These are phyloP conservation scores for Drosophila parthenogenetica DNA, from an alignment of 2,888 invertebrate species.

Conservation along the genomic window DNA sequence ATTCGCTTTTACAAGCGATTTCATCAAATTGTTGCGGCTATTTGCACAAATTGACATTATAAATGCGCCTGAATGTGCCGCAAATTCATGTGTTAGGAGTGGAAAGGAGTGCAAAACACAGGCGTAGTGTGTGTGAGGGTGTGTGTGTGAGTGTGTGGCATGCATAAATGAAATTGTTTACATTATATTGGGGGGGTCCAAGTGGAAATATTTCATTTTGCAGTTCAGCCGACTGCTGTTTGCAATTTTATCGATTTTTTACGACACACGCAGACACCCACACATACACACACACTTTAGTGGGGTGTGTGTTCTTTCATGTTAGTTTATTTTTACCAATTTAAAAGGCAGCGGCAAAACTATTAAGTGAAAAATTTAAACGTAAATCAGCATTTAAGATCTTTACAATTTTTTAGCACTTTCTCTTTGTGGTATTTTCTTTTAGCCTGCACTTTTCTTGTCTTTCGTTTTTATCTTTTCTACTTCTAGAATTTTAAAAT, in stretches of 20 bases:
- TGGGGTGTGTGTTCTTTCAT: slow-evolving; percentile 8
- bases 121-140: not conserved
- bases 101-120: not conserved
- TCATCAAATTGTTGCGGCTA: slow-evolving; percentile 61
- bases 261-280: slow-evolving; percentile 59
- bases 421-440: not conserved
- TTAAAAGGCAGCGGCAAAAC: slow-evolving; percentile 39
- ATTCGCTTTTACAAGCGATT: slow-evolving; percentile 24
- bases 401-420: not conserved
- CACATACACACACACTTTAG: slow-evolving; percentile 30
- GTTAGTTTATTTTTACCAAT: slow-evolving; percentile 41
- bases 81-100: slow-evolving; percentile 18
- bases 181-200: slow-evolving; percentile 31
- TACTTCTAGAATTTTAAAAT: no score
- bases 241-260: slow-evolving; percentile 72
- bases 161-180: slow-evolving; percentile 64
- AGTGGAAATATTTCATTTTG: slow-evolving; percentile 13
- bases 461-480: not conserved
- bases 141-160: not conserved
- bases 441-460: not conserved
- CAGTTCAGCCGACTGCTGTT: slow-evolving; percentile 22
- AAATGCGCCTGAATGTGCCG: slow-evolving; percentile 44
- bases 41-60: slow-evolving; percentile 71
- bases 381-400: slow-evolving; percentile 7
- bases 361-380: slow-evolving; percentile 13